Evolutionary conservation across 1,140 invertebrate species (phyloP), one percentile per base, ranked within the genome.

Genomic region (Lanistes nyassanus): DNA sequence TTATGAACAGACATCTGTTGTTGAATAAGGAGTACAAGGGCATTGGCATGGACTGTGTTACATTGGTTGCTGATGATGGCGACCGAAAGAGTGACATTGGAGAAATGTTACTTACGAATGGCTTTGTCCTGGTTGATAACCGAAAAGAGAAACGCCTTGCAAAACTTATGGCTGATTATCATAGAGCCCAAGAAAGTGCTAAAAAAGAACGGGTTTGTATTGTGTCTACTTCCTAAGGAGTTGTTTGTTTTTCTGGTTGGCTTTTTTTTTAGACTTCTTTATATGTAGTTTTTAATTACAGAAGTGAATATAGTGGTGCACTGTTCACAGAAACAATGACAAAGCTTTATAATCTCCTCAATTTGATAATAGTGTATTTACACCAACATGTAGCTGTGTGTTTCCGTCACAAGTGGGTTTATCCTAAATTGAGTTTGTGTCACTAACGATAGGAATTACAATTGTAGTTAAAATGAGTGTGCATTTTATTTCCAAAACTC

Each of bases 71-170:
- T 80, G 91, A 93, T 6, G 94, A 88, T 51, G 96, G 87, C 91
- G 93, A 89, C 71, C 93, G 95, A 81, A 91, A 93, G 7, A 91
- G 92, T 55, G 93, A 89, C 73, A 96, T 99, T 79, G 94, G 93
- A 39, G 95, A 96, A 88, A 92, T 91, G 77, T 91, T 99, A 23
- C 93, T 99, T 74, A 91, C 92, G 51, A 94, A 98, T 81, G 98
- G 98, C 21, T 92, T 94, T 60, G 90, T 98, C 3, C 84, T 98
- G 51, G 93, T 94, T 73, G 96, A 97, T 64, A 92, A 92, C 65
- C 91, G 94, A 55, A 93, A 93, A 75, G 97, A 98, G 83, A 93
- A 93, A 75, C 92, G 94, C 81, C 92, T 98, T 47, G 92, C 93
- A 66, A 93, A 95, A 88, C 86, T 98, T 87, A 93, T 96, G 76